phyloP scores from a whole-genome alignment of 2,797 vertebrate genomes.

The Smutsia temminckii region DNA sequence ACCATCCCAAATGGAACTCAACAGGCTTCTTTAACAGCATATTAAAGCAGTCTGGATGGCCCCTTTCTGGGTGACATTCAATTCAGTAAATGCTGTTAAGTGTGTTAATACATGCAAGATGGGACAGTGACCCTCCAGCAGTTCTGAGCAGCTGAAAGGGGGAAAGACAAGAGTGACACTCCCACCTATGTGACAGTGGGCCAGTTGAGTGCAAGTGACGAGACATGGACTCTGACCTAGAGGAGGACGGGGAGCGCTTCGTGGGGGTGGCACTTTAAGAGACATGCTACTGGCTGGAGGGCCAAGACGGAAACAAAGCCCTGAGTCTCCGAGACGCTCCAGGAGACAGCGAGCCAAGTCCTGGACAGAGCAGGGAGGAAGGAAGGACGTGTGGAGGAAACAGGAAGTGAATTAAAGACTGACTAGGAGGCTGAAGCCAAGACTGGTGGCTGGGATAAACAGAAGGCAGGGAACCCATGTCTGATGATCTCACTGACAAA shows the following conservation, averaged over 20 bases:
- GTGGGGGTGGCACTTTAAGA: too few species aligned
- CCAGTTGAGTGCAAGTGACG: too few species aligned
- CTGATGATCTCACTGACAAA: rapidly evolving
- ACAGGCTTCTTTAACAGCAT: neutral
- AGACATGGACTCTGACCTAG: too few species aligned
- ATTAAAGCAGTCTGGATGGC: rapidly evolving
- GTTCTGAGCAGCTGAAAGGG: too few species aligned
- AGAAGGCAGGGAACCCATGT: neutral
- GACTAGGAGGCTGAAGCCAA: neutral
- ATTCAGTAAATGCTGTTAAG: rapidly evolving
- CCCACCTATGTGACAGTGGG: too few species aligned
- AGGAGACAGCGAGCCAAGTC: too few species aligned
- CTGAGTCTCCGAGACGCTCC: too few species aligned
- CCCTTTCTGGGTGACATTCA: neutral
- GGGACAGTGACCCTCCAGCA: too few species aligned
- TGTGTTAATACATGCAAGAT: neutral
- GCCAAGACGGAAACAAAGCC: too few species aligned
- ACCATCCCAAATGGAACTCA: neutral
- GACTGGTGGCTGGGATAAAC: rapidly evolving
- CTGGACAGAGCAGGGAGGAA: neutral
- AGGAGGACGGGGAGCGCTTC: too few species aligned
- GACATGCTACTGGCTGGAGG: too few species aligned
- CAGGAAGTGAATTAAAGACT: neutral
- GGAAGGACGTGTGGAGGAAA: neutral
- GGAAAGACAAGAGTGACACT: too few species aligned